Evolutionary conservation across 2,888 invertebrate genomes (phyloP), one percentile per base, ranked within the genome.

Genomic region (Pomacea canaliculata): DNA sequence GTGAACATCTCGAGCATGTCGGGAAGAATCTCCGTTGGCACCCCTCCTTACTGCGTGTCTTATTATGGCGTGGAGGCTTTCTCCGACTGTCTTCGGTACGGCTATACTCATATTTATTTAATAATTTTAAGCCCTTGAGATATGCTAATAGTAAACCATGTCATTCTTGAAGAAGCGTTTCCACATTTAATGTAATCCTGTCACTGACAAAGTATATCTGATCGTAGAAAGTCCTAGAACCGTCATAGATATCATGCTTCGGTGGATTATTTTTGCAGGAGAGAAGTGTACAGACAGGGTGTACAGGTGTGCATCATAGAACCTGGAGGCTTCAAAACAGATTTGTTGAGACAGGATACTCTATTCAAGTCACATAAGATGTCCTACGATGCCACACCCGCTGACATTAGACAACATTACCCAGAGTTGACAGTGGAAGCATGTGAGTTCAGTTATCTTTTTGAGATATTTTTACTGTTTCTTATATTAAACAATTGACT

Each of bases 21-120:
- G 23, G 86, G 87, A 23, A 79, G 81, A n/a, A 73, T 87, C 48
- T 23, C 83, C 0, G 70, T 80, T 8, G 78, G 81, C 0, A 46
- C 78, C 8, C 23, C 81, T 1, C 84, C 85, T 0, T 88, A 88
- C 76, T 82, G 81, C 60, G 82, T 85, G 7, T 87, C 87, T 60
- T 87, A 89, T 70, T 84, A 80, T 62, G 88, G 82, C 3, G 80
- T 88, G 19, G 86, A 88, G 71, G 86, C 83, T 19, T 88, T 85
- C 68, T 84, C 86, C 8, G 84, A 85, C 60, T 83, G 83, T 62
- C 67, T 88, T 49, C 85, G 88, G 88, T 87, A 77, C 37, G 23
- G 37, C 5, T 51, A n/a, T 16, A 56, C 19, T 37, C 37, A 37
- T 5, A 37, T 37, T 37, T 37, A 37, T 5, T 37, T 37, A 3